Percentiles rank a stretch among this genome's conserved stretches.
Conservation (phyloP, 1,140 invertebrate genomes). For the Dreissena rostriformis region DNA sequence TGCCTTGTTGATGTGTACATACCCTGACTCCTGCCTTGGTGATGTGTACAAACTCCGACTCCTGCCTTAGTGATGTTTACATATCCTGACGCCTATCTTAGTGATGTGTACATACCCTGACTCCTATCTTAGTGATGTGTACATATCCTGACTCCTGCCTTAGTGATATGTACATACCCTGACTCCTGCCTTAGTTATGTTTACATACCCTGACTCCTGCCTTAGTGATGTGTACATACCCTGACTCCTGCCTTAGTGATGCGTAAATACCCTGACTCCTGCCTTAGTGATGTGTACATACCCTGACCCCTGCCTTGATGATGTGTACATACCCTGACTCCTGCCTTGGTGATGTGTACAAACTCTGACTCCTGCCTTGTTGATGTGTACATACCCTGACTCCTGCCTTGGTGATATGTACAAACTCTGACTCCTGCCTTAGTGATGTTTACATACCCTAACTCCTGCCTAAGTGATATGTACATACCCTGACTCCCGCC, state of each 20-base stretch:
- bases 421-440: slow-evolving; percentile 96
- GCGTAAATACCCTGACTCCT: too few relatives aligned
- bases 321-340: too few relatives aligned
- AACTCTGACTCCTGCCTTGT: slow-evolving; percentile 97
- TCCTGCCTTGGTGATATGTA: background rate
- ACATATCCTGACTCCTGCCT: too few relatives aligned
- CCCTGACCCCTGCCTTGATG: slow-evolving; percentile 98
- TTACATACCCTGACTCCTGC: too few relatives aligned
- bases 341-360: slow-evolving; percentile 9
- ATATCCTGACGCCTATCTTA: too few relatives aligned
- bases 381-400: too few relatives aligned
- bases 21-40: too few relatives aligned
- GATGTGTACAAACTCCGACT: slow-evolving; percentile 86
- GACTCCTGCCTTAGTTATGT: slow-evolving; percentile 98
- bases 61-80: slow-evolving; percentile 99
- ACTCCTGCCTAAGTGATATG: too few relatives aligned
- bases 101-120: slow-evolving; percentile 85
- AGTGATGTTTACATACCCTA: too few relatives aligned
- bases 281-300: slow-evolving; percentile 51
- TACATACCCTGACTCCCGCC: slow-evolving; percentile 93
- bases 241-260: slow-evolving; percentile 99
- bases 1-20: slow-evolving; percentile 98
- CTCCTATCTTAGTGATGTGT: slow-evolving; percentile 98
- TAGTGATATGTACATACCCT: slow-evolving; percentile 83
- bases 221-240: slow-evolving; percentile 77